Evolutionary conservation across 2,113 vertebrate genomes (phyloP), one percentile per base, ranked within the genome.

Genomic region (Pyxicephalus adspersus): DNA sequence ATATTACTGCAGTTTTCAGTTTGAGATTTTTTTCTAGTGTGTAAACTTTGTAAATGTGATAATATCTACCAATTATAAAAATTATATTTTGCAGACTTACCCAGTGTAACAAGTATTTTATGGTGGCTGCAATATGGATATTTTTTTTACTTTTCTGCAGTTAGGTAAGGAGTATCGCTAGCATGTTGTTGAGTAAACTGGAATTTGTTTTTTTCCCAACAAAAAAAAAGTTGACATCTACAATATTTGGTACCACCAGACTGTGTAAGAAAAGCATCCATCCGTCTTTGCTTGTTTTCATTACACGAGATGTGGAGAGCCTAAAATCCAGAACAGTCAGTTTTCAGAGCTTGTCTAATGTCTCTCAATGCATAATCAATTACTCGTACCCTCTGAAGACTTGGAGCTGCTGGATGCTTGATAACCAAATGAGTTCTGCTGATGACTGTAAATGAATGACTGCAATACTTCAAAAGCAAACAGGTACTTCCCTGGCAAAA

Each of bases 271-370:
- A 71, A 50, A 34, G 17, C 63, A 23, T 50, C 34, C 77, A 52
- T 80, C 66, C 63, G 66, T 71, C 52, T 80, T 70, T 61, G 55
- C 25, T 80, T 60, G 22, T 25, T 72, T 54, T 71, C 67, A 80
- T 80, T 71, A 80, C 52, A 11, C 20, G 19, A 17, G 25, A 68
- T 26, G 11, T 50, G 45, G 23, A 57, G 23, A 61, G 20, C 66
- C 31, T 28, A 18, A 58, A 64, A 81, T 68, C 67, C 29, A 50
- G 19, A 52, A 72, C 19, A 28, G 55, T 73, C 38, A 45, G 50
- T 81, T 23, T 81, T 72, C 67, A 72, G 57, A 64, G 78, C 78
- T 63, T 71, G 52, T 70, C 66, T 72, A 81, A 81, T 70, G n/a
- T 51, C 57, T 72, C 67, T 54, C 77, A 63, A 61, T 63, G 77